Conservation (phyloP, 2,797 vertebrate genomes). For the Diglossa cyanea region DNA sequence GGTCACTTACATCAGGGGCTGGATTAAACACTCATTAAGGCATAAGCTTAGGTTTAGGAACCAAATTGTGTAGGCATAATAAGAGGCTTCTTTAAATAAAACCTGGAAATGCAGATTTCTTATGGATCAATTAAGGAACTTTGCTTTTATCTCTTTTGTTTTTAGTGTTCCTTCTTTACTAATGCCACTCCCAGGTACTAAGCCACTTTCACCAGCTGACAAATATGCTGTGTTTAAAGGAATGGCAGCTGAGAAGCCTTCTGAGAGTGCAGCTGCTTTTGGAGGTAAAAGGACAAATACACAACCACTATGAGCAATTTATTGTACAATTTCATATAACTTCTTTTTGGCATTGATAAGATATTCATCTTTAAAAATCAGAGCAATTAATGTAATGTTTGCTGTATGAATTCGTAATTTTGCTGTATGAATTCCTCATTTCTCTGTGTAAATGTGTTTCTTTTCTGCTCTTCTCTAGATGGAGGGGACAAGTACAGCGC, state of each 20-base stretch:
- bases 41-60: not conserved
- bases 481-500: conserved; percentile 94
- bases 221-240: conserved; percentile 97
- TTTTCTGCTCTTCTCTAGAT: conserved; percentile 74
- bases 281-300: conserved; percentile 81
- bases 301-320: not conserved
- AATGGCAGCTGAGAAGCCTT: conserved; percentile 84
- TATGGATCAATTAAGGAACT: not conserved
- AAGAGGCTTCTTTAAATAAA: not conserved
- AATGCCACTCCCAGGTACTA: conserved; percentile 88
- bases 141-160: conserved; percentile 51
- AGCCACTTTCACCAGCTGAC: conserved; percentile 80
- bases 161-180: conserved; percentile 86
- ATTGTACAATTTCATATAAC: not conserved
- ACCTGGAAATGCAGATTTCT: not conserved
- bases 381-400: not conserved
- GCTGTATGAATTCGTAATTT: not conserved
- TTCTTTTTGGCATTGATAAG: not conserved
- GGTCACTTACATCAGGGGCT: not conserved
- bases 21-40: not conserved
- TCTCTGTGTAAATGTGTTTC: not conserved
- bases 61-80: not conserved
- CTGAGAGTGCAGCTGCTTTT: conserved; percentile 79
- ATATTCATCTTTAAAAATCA: not conserved
- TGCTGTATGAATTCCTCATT: not conserved